Conservation (phyloP, 2,797 vertebrate species). For the Chrosomus eos region DNA sequence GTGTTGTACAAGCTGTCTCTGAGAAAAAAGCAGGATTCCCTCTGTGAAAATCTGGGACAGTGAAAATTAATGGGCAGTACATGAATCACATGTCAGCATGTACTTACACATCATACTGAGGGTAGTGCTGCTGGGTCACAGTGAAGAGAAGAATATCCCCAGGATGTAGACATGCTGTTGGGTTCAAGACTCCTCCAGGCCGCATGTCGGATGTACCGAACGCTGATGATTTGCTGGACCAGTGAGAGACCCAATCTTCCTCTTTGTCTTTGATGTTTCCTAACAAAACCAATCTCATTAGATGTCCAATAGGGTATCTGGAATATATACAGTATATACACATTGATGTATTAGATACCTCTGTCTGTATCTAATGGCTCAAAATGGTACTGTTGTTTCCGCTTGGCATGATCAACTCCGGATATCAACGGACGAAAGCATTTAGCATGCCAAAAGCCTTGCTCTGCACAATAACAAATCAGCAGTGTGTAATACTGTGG, state of each 20-base stretch:
- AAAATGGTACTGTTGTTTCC: slow-evolving; percentile 51
- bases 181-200: slow-evolving; percentile 81
- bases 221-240: slow-evolving; percentile 39
- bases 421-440: slow-evolving; percentile 74
- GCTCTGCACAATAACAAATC: no score
- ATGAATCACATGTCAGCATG: neutral
- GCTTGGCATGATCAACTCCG: slow-evolving; percentile 66
- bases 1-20: slow-evolving; percentile 92
- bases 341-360: slow-evolving; percentile 34
- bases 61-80: neutral
- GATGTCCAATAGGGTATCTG: neutral
- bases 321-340: neutral
- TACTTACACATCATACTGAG: slow-evolving; percentile 85
- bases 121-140: slow-evolving; percentile 80
- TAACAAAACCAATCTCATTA: slow-evolving; percentile 24
- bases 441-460: slow-evolving; percentile 86
- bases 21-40: slow-evolving; percentile 14
- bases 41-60: neutral
- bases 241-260: slow-evolving; percentile 37
- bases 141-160: slow-evolving; percentile 80
- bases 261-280: slow-evolving; percentile 50
- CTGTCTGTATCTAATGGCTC: slow-evolving; percentile 47
- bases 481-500: no score
- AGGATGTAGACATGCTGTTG: slow-evolving; percentile 80
- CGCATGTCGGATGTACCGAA: slow-evolving; percentile 27